phyloP scores from a whole-genome alignment of 2,113 vertebrate species.

The Dromaius novaehollandiae region DNA sequence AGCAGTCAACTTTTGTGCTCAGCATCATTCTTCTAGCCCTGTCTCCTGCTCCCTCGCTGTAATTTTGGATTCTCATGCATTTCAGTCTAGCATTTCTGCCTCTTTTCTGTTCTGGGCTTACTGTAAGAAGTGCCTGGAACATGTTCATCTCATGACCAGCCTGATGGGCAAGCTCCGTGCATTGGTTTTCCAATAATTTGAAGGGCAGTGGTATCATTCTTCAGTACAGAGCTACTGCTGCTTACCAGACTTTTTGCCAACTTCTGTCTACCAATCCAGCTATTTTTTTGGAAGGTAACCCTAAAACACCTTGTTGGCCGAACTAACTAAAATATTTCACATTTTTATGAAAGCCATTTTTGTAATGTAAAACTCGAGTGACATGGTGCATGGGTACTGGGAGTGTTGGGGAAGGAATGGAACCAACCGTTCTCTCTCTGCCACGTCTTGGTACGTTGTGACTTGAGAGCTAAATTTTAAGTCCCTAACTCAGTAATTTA shows the following conservation, averaged over 20 bases:
- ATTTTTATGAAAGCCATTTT: neutral
- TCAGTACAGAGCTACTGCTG: neutral
- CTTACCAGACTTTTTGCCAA: neutral
- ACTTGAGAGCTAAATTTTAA: neutral
- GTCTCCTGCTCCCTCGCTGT: fast-evolving
- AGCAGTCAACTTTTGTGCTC: neutral
- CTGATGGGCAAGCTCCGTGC: neutral
- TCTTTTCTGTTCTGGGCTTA: neutral
- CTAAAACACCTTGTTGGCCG: neutral
- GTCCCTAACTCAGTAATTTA: neutral
- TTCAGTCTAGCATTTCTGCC: neutral
- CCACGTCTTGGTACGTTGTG: neutral
- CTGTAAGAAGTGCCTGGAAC: neutral
- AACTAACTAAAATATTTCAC: neutral
- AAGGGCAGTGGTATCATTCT: neutral
- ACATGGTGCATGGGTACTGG: neutral
- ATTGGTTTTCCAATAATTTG: neutral
- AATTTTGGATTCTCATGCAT: neutral
- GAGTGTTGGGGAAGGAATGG: neutral
- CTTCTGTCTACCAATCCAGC: neutral
- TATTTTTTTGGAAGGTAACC: neutral
- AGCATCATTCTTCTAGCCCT: fast-evolving
- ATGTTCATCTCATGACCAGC: neutral
- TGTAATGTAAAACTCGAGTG: neutral
- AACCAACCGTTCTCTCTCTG: neutral